phyloP scores from a whole-genome alignment of 1,140 invertebrate genomes.

The Tetraneura akinire region DNA sequence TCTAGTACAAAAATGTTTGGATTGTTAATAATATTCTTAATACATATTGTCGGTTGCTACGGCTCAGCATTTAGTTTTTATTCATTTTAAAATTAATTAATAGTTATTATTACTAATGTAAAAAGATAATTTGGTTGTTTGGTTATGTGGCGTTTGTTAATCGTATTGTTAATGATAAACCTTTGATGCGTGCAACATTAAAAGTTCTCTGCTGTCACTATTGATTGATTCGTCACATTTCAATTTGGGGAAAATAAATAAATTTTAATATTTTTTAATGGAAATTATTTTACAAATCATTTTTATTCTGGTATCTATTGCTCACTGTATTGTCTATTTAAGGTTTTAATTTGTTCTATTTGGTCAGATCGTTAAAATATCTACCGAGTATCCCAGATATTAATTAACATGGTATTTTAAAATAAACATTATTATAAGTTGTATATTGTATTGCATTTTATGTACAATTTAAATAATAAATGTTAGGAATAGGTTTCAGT shows the following conservation, averaged over 20 bases:
- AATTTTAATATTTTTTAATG: constrained; percentile 3
- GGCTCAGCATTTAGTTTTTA: constrained; percentile 39
- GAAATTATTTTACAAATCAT: background rate
- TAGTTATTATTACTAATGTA: background rate
- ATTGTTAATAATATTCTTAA: constrained; percentile 50
- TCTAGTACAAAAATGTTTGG: constrained; percentile 40
- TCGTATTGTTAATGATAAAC: background rate
- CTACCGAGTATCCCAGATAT: background rate
- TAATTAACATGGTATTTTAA: background rate
- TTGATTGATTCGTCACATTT: constrained; percentile 10
- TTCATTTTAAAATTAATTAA: background rate
- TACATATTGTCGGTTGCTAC: constrained; percentile 50
- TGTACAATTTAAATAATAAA: constrained; percentile 1
- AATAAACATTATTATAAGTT: background rate
- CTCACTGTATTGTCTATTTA: background rate
- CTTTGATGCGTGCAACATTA: background rate
- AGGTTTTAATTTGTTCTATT: constrained; percentile 9
- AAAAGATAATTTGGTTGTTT: background rate
- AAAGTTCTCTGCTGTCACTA: background rate
- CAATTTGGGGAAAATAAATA: background rate
- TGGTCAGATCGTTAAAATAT: background rate
- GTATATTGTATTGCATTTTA: background rate
- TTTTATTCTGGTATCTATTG: background rate
- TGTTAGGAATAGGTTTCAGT: background rate
- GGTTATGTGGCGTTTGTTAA: background rate